Evolutionary conservation across 2,113 vertebrate species (phyloP), one percentile per base, ranked within the genome.

Genomic region (Conger conger): DNA sequence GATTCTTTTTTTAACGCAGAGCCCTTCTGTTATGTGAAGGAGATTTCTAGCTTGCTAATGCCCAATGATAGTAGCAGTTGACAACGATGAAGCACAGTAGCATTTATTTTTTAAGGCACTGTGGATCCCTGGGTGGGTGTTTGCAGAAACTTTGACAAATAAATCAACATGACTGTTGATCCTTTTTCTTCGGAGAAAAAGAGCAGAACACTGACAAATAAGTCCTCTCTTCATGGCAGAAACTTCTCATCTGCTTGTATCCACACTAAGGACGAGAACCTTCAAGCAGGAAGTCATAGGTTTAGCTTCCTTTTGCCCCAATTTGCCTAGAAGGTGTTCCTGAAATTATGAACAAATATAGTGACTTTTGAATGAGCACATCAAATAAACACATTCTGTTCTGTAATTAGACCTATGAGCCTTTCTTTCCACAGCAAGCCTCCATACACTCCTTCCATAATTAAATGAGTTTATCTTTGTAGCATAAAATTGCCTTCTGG

Each of bases 401-500:
- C 68, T 73, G n/a, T 33, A 73, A 73, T 33, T 33, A 73, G 9
- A 73, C 2, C 57, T 63, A 73, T 27, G 27, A 27, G 9, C n/a
- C 9, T 68, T 33, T 33, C n/a, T 33, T 13, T 11, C 68, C 7
- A n/a, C 68, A 30, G 27, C 57, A 27, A 27, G 57, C 18, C 20
- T 23, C 18, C 23, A 63, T 27, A 63, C 23, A 3, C 20, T 63
- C 57, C 23, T 63, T 63, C 57, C 18, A 63, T 63, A 18, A 63
- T 63, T 0, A 63, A 18, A 63, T 63, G 57, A 23, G 20, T 63
- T 42, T 42, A 13, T 13, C 6, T 50, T 63, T 27, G 23, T 63
- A 63, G 8, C 57, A 63, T 63, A 63, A 40, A 38, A 73, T 23
- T 68, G 37, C 60, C 60, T 68, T 83, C 63, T 45, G 63, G 82